These are phyloP conservation scores for Tanytarsus gracilentus DNA, from an alignment of 2,888 invertebrate species.

Conservation along the genomic window DNA sequence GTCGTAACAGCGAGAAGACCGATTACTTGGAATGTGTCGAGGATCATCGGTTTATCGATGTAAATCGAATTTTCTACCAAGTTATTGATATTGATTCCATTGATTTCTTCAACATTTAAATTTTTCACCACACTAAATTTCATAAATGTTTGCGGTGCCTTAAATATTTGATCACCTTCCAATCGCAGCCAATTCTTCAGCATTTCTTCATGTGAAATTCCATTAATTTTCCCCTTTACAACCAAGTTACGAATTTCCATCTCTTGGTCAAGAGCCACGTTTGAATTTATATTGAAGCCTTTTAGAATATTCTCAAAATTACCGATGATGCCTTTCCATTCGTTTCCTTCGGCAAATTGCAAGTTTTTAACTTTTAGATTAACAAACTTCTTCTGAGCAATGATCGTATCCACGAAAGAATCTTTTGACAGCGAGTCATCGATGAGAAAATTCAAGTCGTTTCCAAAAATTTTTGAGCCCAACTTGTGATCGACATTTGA, in stretches of 20 bases:
- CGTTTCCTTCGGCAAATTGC: constrained; percentile 24
- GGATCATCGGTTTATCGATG: constrained; percentile 35
- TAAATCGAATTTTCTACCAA: constrained; percentile 18
- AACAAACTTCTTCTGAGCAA: constrained; percentile 35
- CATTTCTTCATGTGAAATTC: constrained; percentile 8
- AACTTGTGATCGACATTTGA: neutral
- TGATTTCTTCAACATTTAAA: constrained; percentile 29
- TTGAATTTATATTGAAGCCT: neutral
- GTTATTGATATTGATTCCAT: neutral
- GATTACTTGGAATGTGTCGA: constrained; percentile 37
- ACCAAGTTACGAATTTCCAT: constrained; percentile 15
- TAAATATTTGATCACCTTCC: constrained; percentile 38
- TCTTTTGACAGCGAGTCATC: constrained; percentile 36
- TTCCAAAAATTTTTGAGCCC: constrained; percentile 34
- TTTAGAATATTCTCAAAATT: neutral
- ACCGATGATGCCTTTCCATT: constrained; percentile 9
- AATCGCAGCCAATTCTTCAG: constrained; percentile 38
- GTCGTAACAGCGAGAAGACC: constrained; percentile 35
- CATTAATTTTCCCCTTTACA: constrained; percentile 13
- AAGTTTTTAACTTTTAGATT: constrained; percentile 1
- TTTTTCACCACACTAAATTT: constrained; percentile 32
- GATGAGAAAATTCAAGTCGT: constrained; percentile 35
- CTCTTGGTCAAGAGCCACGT: constrained; percentile 11
- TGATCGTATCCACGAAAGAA: constrained; percentile 29
- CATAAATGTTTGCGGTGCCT: constrained; percentile 36